Evolutionary conservation across 1,140 invertebrate genomes (phyloP), one percentile per base, ranked within the genome.

Genomic region (Anthonomus grandis): DNA sequence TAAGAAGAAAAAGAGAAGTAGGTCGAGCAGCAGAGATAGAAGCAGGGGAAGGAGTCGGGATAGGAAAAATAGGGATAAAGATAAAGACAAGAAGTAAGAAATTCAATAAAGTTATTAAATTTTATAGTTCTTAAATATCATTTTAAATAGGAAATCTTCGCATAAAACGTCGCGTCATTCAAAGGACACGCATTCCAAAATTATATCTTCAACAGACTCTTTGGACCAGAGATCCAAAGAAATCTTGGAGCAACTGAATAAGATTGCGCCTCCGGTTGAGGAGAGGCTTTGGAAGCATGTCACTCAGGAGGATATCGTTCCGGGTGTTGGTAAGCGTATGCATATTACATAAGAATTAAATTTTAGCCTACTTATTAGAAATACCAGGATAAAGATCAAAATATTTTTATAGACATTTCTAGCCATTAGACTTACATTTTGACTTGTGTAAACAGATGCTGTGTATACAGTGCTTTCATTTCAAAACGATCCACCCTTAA

Each of bases 121-220:
- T 25, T 47, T 13, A 37, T 4, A 0, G 24, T 47, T 15, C 23
- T 22, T 12, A n/a, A n/a, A n/a, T n/a, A n/a, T n/a, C n/a, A n/a
- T n/a, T n/a, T n/a, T n/a, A n/a, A n/a, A n/a, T 39, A 59, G 45
- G 34, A 64, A 68, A 34, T 70, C 67, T 6, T 64, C 68, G 10
- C 72, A 77, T 50, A 75, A 76, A 65, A 69, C 68, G 59, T 68
- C 74, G 41, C 52, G 69, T 49, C 70, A 74, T 57, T 74, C 72
- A 23, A 74, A 76, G 15, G 63, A 68, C 2, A 36, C 10, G 27
- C 19, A 23, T 8, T n/a, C n/a, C n/a, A n/a, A n/a, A n/a, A 62
- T 45, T 18, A 61, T 60, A 17, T 64, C 55, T 8, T 57, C 66
- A 3, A 74, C 67, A 8, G 70, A 70, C 37, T 70, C 72, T 31